Base-by-base conservation (phyloP, 2,888 invertebrate species). In the Baccha elongata region DNA sequence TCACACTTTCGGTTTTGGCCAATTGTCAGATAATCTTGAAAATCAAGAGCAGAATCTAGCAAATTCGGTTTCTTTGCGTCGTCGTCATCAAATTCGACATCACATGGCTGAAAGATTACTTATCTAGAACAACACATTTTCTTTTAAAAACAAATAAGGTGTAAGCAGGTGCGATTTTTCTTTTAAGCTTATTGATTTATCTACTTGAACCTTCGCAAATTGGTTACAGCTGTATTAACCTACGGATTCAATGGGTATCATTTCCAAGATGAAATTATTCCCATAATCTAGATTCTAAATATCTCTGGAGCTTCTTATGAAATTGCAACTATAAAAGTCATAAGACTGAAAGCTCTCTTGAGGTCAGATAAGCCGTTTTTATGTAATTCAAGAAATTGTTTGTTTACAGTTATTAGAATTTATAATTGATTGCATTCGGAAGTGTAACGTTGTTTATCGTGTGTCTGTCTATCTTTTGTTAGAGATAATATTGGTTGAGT, bases 41-140 rank as follows among this genome's bases (percentile, higher is more conserved):
- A 78, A 85, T 84, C 79, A 86, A 79, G 80, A 78, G 71, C 80
- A 74, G 76, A 40, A 19, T 64, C 35, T 32, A 84, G 84, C 84
- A 81, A 78, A 84, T 85, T 85, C 76, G 85, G 79, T 65, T 74
- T 52, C 46, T 83, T 48, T 84, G 55, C 53, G 40, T 71, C 60
- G 58, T 60, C 60, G 40, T 60, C 29, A 44, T 13, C 37, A 8
- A n/a, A 21, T 1, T 23, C 13, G 15, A 6, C 37, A 40, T 58
- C 58, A 58, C 58, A 58, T 58, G 40, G 58, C 26, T 58, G 2
- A 4, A n/a, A 26, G 13, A 40, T 26, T 58, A 23, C 23, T 58
- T 58, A 58, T 58, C 58, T 15, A 26, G 8, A 15, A 26, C 48
- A 26, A 15, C 2, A 52, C 17, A n/a, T 52, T 52, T 52, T 23